Conservation (phyloP, 2,797 vertebrate genomes). For the Acipenser ruthenus region DNA sequence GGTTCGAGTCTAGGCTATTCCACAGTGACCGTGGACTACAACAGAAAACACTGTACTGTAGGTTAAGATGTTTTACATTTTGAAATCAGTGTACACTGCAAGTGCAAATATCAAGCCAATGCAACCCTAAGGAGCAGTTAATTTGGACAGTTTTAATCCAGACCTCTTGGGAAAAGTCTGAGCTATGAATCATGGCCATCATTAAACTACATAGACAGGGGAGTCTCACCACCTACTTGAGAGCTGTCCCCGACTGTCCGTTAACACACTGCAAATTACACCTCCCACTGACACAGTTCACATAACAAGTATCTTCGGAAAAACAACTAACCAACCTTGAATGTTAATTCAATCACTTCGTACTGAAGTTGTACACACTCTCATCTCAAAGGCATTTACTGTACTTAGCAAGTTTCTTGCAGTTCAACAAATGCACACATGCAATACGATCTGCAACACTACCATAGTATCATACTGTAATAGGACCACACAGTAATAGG, state of each 20-base stretch:
- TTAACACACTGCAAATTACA: constrained; percentile 43
- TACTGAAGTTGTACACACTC: too few relatives aligned
- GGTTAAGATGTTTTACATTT: too few relatives aligned
- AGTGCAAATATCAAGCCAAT: constrained; percentile 4
- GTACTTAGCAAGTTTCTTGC: too few relatives aligned
- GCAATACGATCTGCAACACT: too few relatives aligned
- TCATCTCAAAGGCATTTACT: too few relatives aligned
- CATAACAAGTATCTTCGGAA: constrained; percentile 18
- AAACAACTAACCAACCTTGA: background rate
- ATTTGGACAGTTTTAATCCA: constrained; percentile 61
- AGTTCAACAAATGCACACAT: too few relatives aligned
- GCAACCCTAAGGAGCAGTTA: constrained; percentile 53
- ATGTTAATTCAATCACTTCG: background rate
- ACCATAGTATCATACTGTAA: too few relatives aligned
- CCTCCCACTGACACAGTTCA: constrained; percentile 28
- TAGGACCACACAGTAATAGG: too few relatives aligned
- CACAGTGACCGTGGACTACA: too few relatives aligned
- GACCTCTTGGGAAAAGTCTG: constrained; percentile 52
- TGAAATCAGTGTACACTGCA: too few relatives aligned
- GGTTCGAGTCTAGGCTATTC: too few relatives aligned
- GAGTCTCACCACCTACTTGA: constrained; percentile 36
- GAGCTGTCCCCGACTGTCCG: constrained; percentile 39
- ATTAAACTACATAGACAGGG: constrained; percentile 27
- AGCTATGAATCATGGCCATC: constrained; percentile 58
- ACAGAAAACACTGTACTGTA: too few relatives aligned